These are phyloP conservation scores for Bergia puertoricense DNA, from an alignment of 92 coral and sea anemone genomes.

Conservation along the genomic window DNA sequence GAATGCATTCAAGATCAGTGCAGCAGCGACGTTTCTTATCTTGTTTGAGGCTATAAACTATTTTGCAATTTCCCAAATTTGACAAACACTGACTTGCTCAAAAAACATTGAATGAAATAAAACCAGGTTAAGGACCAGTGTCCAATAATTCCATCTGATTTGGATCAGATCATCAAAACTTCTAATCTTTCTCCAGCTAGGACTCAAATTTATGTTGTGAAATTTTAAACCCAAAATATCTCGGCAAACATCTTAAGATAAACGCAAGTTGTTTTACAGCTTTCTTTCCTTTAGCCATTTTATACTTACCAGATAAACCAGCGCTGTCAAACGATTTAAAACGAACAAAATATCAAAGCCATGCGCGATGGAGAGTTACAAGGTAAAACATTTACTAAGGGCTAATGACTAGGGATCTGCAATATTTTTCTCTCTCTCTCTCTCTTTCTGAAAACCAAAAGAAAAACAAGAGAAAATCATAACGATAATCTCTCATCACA, in stretches of 20 bases:
- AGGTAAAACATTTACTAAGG: neutral
- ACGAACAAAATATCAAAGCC: neutral
- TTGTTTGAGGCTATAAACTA: conserved; percentile 28
- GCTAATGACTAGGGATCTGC: neutral
- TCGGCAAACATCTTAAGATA: conserved; percentile 70
- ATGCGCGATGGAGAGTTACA: neutral
- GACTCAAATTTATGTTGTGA: conserved; percentile 77
- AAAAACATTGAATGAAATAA: neutral
- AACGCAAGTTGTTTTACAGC: conserved; percentile 45
- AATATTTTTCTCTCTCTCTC: neutral
- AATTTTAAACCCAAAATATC: conserved; percentile 83
- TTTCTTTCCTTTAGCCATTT: conserved; percentile 47
- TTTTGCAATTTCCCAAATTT: neutral
- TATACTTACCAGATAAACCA: conserved; percentile 52
- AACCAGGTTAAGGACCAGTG: conserved; percentile 27
- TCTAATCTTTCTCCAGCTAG: conserved; percentile 74
- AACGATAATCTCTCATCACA: conserved; percentile 34
- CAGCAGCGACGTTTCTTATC: conserved; percentile 19
- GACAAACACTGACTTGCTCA: conserved; percentile 2
- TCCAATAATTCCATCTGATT: conserved; percentile 41
- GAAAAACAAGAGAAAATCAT: conserved; percentile 13
- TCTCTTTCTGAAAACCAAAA: conserved; percentile 12
- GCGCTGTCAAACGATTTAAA: neutral
- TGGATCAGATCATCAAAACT: conserved; percentile 64
- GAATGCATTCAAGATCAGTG: conserved; percentile 21